Evolutionary conservation across 1,140 invertebrate species (phyloP), one percentile per base, ranked within the genome.

Genomic region (Drosophila kurseongensis): DNA sequence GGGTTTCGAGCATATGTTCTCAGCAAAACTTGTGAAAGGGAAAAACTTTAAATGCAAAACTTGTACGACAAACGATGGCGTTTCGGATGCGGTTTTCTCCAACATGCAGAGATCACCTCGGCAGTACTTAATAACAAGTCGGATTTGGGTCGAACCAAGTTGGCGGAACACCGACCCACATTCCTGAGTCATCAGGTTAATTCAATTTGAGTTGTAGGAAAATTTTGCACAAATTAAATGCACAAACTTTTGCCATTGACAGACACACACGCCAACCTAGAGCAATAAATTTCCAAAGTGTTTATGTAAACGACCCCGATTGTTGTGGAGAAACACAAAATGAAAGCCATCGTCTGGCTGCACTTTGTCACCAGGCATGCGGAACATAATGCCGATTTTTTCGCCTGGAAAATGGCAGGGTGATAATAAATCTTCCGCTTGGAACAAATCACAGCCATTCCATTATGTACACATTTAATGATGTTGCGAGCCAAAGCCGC

Each of bases 401-500:
- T 86, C 65, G 82, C 63, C 74, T 81, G 80, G 80, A 84, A 83
- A 84, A 83, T 60, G 82, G 73, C 59, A 65, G 62, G 59, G 81
- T 79, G 82, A 86, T 88, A 86, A 86, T 86, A 86, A 86, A 86
- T 86, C 83, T 83, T 73, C 41, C 42, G 79, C 83, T 77, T 48
- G 75, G 77, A 83, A 88, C 83, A 86, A 86, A 86, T 86, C 83
- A 86, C 83, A 88, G 83, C 84, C 82, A 88, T 86, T 86, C 71
- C 83, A 86, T 86, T 86, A 86, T 86, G 77, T 79, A 78, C 77
- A 88, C 79, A 79, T 88, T 86, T 86, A 86, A 86, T 86, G 83
- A 86, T 86, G 83, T 86, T 72, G 82, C 80, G 75, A 72, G 60
- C 16, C 42, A 75, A 57, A 58, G 54, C 74, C 56, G 41, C 45